Conservation (phyloP, 2,113 vertebrate species). For the Pimephales promelas region DNA sequence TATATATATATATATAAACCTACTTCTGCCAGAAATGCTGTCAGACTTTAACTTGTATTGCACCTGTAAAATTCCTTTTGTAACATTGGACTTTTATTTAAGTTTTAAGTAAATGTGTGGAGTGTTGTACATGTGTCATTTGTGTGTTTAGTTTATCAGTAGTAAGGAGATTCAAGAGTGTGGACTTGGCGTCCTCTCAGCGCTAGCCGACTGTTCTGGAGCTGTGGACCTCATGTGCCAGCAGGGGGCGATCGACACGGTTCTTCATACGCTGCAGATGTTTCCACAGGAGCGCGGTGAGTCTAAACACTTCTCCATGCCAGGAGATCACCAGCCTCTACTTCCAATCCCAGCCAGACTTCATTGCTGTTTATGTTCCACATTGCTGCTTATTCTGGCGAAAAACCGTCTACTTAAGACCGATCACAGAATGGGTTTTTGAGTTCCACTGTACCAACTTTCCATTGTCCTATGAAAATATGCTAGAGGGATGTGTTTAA, state of each 20-base stretch:
- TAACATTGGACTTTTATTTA: neutral
- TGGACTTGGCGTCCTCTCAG: constrained; percentile 84
- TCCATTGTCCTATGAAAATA: neutral
- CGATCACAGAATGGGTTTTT: neutral
- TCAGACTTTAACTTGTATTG: neutral
- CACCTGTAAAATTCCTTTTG: neutral
- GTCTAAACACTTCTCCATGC: neutral
- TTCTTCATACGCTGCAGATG: constrained; percentile 90
- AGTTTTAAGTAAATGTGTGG: neutral
- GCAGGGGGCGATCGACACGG: constrained; percentile 87
- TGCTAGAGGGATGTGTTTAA: neutral
- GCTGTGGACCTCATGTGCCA: constrained; percentile 84
- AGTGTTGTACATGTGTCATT: neutral
- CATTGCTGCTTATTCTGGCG: neutral
- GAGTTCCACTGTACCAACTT: neutral
- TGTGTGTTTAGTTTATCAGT: constrained; percentile 83
- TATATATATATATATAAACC: neutral
- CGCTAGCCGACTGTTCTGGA: constrained; percentile 82
- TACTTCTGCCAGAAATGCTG: neutral
- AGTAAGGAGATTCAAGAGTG: constrained; percentile 83
- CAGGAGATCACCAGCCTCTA: neutral
- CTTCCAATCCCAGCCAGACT: neutral
- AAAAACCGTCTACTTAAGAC: neutral
- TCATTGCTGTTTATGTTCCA: neutral
- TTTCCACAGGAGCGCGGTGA: constrained; percentile 87